These are phyloP conservation scores for Aphelinus atriplicis DNA, from an alignment of 1,140 invertebrate species.

Conservation along the genomic window DNA sequence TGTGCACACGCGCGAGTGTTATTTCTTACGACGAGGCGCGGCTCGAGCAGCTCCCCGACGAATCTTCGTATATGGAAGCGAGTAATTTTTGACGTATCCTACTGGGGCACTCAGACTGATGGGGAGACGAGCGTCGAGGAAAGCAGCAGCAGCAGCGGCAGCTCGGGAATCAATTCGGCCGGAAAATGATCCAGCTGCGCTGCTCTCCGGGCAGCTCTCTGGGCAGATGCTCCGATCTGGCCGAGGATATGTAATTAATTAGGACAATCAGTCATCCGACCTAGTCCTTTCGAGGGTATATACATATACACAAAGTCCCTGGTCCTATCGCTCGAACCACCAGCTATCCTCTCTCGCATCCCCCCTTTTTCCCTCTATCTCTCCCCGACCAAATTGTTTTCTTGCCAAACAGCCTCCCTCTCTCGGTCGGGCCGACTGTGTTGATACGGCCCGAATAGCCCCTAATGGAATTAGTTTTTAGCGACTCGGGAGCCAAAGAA, in stretches of 20 bases:
- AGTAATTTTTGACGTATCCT: neutral
- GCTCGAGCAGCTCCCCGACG: too few relatives aligned
- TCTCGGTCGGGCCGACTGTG: neutral
- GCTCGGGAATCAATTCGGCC: slow-evolving; percentile 25
- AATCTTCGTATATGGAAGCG: too few relatives aligned
- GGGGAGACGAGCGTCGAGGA: slow-evolving; percentile 11
- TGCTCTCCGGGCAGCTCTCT: neutral
- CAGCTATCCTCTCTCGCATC: too few relatives aligned
- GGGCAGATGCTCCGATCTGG: slow-evolving; percentile 1
- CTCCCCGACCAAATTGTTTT: slow-evolving; percentile 18
- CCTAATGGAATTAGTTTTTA: too few relatives aligned
- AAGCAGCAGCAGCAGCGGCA: neutral
- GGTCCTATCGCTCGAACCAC: too few relatives aligned
- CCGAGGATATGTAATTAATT: slow-evolving; percentile 31
- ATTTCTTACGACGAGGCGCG: too few relatives aligned
- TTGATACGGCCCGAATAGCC: too few relatives aligned
- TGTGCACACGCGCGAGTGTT: too few relatives aligned
- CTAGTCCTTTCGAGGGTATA: neutral
- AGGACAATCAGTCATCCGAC: slow-evolving; percentile 23
- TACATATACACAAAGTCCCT: neutral
- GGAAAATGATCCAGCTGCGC: slow-evolving; percentile 18
- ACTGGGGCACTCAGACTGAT: slow-evolving; percentile 2
- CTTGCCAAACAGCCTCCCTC: slow-evolving; percentile 6
- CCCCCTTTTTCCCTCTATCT: neutral
- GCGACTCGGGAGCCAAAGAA: too few relatives aligned